Evolutionary conservation across 1,140 invertebrate genomes (phyloP).

Genomic region (Panagrolaimus sp.): DNA sequence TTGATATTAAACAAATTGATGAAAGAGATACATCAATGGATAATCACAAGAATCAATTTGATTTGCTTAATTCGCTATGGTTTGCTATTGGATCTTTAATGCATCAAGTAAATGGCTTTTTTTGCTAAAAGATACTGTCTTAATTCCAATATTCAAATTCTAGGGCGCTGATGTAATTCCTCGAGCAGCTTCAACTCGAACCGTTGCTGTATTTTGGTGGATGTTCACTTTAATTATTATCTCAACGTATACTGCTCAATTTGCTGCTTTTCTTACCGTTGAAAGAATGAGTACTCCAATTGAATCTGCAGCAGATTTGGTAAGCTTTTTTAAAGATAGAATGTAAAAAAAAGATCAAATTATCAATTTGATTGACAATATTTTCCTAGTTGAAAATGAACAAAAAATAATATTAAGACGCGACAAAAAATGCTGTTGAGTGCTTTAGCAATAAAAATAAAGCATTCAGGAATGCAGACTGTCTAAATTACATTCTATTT

Average conservation of each 20-base stretch:
- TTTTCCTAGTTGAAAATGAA: no score
- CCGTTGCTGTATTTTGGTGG: slow-evolving; percentile 82
- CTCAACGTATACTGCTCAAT: slow-evolving; percentile 88
- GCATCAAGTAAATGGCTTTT: slow-evolving; percentile 71
- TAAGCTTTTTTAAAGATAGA: slow-evolving; percentile 62
- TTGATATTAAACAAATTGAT: slow-evolving; percentile 43
- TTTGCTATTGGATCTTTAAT: slow-evolving; percentile 85
- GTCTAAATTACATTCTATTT: no score
- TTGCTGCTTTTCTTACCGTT: slow-evolving; percentile 92
- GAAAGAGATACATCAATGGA: slow-evolving; percentile 40
- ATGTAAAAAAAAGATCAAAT: no score
- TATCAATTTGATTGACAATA: no score
- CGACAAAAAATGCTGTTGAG: no score
- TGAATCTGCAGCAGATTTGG: slow-evolving; percentile 85
- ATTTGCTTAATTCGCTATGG: slow-evolving; percentile 84
- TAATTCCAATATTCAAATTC: no score
- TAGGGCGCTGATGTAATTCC: slow-evolving; percentile 68
- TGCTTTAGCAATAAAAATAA: no score
- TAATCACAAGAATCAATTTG: slow-evolving; percentile 72
- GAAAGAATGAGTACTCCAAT: slow-evolving; percentile 92
- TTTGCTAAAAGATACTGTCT: no score
- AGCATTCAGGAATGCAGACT: no score
- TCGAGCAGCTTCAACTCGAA: slow-evolving; percentile 75
- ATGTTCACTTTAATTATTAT: slow-evolving; percentile 93
- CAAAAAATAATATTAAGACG: no score